These are phyloP conservation scores for Drosophila nannoptera DNA, from an alignment of 1,140 invertebrate genomes.

Conservation along the genomic window DNA sequence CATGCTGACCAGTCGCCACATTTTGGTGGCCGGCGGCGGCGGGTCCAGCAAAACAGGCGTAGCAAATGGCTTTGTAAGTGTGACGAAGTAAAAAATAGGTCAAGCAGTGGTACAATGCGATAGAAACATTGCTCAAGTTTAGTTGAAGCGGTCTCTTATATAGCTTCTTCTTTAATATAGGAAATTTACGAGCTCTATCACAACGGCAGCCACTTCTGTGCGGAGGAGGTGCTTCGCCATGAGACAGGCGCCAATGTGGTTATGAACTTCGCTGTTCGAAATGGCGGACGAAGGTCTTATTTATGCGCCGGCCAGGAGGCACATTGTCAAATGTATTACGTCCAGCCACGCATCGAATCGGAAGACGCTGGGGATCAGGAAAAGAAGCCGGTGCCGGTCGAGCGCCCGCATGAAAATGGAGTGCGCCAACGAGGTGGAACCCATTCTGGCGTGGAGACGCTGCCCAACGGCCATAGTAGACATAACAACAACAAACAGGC, in stretches of 20 bases:
- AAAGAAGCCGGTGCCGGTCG: constrained; percentile 52
- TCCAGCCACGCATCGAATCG: constrained; percentile 85
- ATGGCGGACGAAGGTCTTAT: constrained; percentile 85
- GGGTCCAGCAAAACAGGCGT: constrained; percentile 97
- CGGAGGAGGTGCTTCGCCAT: constrained; percentile 91
- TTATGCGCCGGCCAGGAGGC: constrained; percentile 95
- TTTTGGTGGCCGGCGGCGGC: constrained; percentile 96
- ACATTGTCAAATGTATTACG: constrained; percentile 92
- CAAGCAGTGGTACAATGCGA: not conserved
- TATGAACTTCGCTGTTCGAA: constrained; percentile 91
- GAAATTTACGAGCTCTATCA: constrained; percentile 95
- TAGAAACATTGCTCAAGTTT: not conserved
- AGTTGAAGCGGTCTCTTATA: too few species aligned
- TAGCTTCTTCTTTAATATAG: constrained; percentile 79
- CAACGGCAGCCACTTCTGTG: constrained; percentile 88
- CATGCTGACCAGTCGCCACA: constrained; percentile 93
- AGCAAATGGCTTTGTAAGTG: constrained; percentile 94
- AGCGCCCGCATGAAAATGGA: constrained; percentile 67
- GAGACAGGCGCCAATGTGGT: constrained; percentile 93
- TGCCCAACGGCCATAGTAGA: constrained; percentile 55
- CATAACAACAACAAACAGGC: constrained; percentile 11
- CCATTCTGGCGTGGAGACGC: constrained; percentile 64
- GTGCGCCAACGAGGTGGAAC: constrained; percentile 51
- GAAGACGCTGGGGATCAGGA: constrained; percentile 52
- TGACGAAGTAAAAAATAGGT: not conserved